Base-by-base conservation (phyloP, 2,888 invertebrate species). In the Heliconius sara region DNA sequence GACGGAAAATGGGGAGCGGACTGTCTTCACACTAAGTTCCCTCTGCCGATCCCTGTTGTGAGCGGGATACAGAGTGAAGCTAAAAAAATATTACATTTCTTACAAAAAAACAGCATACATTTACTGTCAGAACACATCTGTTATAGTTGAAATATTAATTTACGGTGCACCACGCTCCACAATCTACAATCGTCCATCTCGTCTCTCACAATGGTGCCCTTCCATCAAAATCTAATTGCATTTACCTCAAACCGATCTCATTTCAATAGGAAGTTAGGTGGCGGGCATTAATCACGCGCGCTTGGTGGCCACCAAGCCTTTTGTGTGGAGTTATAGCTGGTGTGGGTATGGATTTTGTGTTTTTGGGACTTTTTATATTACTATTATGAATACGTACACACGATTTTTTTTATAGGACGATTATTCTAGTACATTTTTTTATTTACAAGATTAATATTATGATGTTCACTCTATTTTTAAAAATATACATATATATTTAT, bases 251-350 rank as follows among this genome's bases (percentile, higher is more conserved):
- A 74, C 65, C 78, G 85, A 85, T 86, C 87, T 89, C 86, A 85
- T 88, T 87, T 89, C 86, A 87, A 85, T 85, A 84, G 82, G 68
- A 77, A 83, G 88, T 83, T 86, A 87, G 73, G 73, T 87, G 88
- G 89, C 87, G 88, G 83, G 66, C 87, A 92, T 93, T 91, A 91
- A 92, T 93, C 91, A 89, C 83, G 87, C 87, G 80, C 89, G 78
- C 85, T 88, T 86, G 92, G 92, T 86, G 92, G 91, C n/a, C n/a
- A n/a, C n/a, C n/a, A n/a, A n/a, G n/a, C 88, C 91, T 85, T 88
- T 91, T 92, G 91, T 91, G 83, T 85, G 82, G 87, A 90, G 90
- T 91, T 90, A 91, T 88, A 87, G 89, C 84, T 77, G 34, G 65
- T 6, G 72, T 71, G 43, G 25, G n/a, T 3, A 76, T 75, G 43